Base-by-base conservation (phyloP, 1,140 invertebrate genomes). In the Thrips palmi region DNA sequence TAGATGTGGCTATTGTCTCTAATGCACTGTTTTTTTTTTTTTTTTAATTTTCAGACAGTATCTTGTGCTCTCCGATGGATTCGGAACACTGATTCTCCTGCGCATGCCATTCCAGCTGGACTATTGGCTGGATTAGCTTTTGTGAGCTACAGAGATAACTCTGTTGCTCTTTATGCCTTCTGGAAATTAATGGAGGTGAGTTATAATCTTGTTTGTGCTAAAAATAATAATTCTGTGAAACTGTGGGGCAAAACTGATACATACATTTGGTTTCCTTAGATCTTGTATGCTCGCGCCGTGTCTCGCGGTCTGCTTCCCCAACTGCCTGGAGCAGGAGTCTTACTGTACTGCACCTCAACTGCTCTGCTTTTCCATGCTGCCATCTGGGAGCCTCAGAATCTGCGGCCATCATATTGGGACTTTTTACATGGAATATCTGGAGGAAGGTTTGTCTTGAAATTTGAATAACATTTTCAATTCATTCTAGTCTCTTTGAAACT, bases 371-470 rank as follows among this genome's bases (percentile, higher is more conserved):
- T 88, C 50, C 81, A 85, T 59, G 71, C 70, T 25, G 81, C 77
- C 44, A 68, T 85, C 19, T 43, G 85, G 36, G 81, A 86, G 52
- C 80, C 82, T 10, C 70, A 77, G 41, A 75, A 73, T 50, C 55
- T 88, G 27, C 64, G 82, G 48, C 61, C 75, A 8, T 80, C 78
- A n/a, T 88, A 88, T 55, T 84, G 75, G 68, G 80, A 76, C 51
- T 88, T 86, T 55, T 58, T 88, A 21, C 64, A 73, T 39, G 68
- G 64, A 44, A 58, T 85, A 22, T 85, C 82, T 5, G 76, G 76
- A 25, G 71, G 73, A 56, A 71, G 71, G 77, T 74, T n/a, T n/a
- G n/a, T n/a, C n/a, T n/a, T n/a, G n/a, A n/a, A n/a, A n/a, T n/a
- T n/a, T n/a, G n/a, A n/a, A n/a, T n/a, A n/a, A n/a, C n/a, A n/a